These are phyloP conservation scores for Drosophila subsilvestris DNA, from an alignment of 2,888 invertebrate genomes.

Conservation along the genomic window DNA sequence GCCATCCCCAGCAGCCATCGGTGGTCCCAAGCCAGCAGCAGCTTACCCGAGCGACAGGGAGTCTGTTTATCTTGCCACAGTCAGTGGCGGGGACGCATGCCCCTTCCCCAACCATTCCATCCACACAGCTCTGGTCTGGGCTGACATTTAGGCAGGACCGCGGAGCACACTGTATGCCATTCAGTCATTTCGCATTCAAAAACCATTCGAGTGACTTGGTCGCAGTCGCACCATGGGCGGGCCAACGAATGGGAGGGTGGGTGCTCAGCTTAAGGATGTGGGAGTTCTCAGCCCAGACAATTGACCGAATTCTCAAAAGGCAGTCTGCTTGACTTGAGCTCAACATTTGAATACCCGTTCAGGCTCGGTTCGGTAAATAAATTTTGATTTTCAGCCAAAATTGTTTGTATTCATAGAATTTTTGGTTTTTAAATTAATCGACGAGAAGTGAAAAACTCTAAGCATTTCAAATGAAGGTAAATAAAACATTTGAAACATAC, in stretches of 20 bases:
- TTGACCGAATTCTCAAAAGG: constrained; percentile 30
- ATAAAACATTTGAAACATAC: too few relatives aligned
- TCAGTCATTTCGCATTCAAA: constrained; percentile 62
- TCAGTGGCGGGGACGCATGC: constrained; percentile 45
- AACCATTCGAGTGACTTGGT: constrained; percentile 38
- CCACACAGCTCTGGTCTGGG: constrained; percentile 32
- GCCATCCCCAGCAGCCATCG: constrained; percentile 33
- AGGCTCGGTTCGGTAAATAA: neutral
- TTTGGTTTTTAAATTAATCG: neutral
- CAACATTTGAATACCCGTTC: neutral
- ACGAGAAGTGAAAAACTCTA: neutral
- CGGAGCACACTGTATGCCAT: constrained; percentile 29
- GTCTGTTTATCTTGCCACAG: constrained; percentile 69
- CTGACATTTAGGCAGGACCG: constrained; percentile 62
- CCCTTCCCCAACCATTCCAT: constrained; percentile 11
- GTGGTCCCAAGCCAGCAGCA: constrained; percentile 2
- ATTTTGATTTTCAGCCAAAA: constrained; percentile 4
- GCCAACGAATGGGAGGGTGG: constrained; percentile 1
- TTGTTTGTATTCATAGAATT: neutral
- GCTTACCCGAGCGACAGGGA: constrained; percentile 58
- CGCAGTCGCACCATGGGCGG: constrained; percentile 35
- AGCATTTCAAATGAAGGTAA: neutral
- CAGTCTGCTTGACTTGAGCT: constrained; percentile 1
- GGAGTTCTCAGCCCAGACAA: constrained; percentile 25
- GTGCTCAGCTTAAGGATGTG: constrained; percentile 1